phyloP scores from a whole-genome alignment of 2,113 vertebrate species.

The Mormyrus iriodes region DNA sequence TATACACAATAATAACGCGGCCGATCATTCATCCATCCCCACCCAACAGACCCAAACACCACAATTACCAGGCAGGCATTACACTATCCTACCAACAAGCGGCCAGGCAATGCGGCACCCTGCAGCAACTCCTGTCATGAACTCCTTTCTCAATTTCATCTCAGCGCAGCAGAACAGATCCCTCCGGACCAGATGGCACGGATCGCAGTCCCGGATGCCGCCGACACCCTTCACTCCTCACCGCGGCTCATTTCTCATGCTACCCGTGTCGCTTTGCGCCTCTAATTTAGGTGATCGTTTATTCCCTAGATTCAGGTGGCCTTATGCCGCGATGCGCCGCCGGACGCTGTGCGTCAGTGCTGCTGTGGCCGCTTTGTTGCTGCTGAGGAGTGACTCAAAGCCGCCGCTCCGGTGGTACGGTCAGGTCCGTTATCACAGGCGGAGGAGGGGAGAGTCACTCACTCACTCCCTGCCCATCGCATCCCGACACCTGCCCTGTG shows the following conservation, averaged over 20 bases:
- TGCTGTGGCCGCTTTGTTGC: constrained; percentile 53
- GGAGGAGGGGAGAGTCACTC: constrained; percentile 30
- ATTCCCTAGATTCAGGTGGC: constrained; percentile 13
- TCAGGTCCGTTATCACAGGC: constrained; percentile 38
- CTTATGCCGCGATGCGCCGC: constrained; percentile 22
- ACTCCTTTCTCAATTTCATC: constrained; percentile 41
- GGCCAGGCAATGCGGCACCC: constrained; percentile 75
- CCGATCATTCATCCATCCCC: constrained; percentile 45
- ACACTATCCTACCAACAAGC: constrained; percentile 52
- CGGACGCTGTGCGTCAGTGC: constrained; percentile 45
- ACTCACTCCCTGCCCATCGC: constrained; percentile 17
- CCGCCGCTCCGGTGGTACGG: constrained; percentile 36
- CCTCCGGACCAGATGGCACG: constrained; percentile 33
- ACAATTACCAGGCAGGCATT: constrained; percentile 50
- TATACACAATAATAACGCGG: constrained; percentile 31
- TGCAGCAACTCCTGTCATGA: constrained; percentile 62
- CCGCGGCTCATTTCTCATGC: constrained; percentile 25
- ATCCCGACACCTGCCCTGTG: constrained; percentile 37
- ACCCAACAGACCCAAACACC: constrained; percentile 35
- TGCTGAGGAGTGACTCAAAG: constrained; percentile 56
- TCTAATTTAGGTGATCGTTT: constrained; percentile 12
- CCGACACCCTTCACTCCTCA: constrained; percentile 30
- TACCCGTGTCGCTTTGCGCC: constrained; percentile 8
- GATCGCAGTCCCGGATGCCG: constrained; percentile 19
- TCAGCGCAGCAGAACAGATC: constrained; percentile 34